Base-by-base conservation (phyloP, 2,797 vertebrate genomes). In the Crossoptilon crossoptilon region DNA sequence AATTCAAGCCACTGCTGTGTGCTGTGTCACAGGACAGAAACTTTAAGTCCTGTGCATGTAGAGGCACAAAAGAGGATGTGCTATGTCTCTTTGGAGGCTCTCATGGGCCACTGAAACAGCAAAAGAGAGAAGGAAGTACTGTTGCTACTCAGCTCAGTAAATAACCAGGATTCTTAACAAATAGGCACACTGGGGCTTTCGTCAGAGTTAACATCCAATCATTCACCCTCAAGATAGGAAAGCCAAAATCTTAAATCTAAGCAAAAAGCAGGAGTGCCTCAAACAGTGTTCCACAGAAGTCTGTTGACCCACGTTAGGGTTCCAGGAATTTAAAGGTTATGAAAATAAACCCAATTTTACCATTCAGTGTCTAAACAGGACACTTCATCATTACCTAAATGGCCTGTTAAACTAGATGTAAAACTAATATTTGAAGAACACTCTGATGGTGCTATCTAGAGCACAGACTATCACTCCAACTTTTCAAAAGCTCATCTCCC, bases 191-290 rank as follows among this genome's bases (percentile, higher is more conserved):
- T 58, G 3, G 4, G 19, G 4, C 48, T 86, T 58, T 76, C 27
- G 68, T 19, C 78, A 69, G 63, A 33, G 2, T 82, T 87, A 90
- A 62, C 66, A 35, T 88, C 62, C 62, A 91, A 55, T n/a, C 60
- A 71, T 9, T 93, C 43, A 72, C 39, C 49, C 41, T 55, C 76
- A 84, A 93, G n/a, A 58, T 59, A 73, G 63, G 64, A 95, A 92
- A 84, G 49, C 22, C 72, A 74, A 88, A 91, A 63, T 71, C 48
- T 37, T 71, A 43, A 76, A 77, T 59, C 71, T 62, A 81, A 81
- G 71, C 46, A 46, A 85, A 78, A 72, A 88, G 26, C 51, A 81
- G 74, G 91, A 53, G 33, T 84, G 26, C 55, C 14, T 80, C 72
- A 43, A 78, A 63, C 68, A 44, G 79, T 62, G 39, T 63, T 77